Conservation (phyloP, 2,888 invertebrate species). For the Sphaerophoria taeniata region DNA sequence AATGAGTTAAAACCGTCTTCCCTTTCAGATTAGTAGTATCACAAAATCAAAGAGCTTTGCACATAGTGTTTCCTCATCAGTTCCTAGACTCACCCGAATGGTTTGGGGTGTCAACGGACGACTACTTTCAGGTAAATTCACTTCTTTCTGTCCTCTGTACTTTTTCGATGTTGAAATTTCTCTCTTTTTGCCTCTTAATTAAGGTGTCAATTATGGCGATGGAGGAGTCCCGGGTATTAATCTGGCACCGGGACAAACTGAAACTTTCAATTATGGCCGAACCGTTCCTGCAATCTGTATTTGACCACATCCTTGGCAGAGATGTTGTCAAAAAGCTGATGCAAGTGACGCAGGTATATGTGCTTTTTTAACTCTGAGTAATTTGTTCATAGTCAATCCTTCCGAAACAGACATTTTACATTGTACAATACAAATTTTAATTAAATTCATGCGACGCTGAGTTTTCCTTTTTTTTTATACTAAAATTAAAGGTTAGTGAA, state of each 20-base stretch:
- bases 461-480: background rate
- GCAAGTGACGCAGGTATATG: conserved; percentile 86
- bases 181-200: conserved; percentile 68
- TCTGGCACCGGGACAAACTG: conserved; percentile 94
- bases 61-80: conserved; percentile 93
- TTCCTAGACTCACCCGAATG: conserved; percentile 95
- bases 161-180: background rate
- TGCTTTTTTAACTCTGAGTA: background rate
- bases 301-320: conserved; percentile 92
- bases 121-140: conserved; percentile 89
- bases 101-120: conserved; percentile 94
- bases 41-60: conserved; percentile 91
- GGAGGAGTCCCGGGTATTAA: conserved; percentile 91
- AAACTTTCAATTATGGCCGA: conserved; percentile 92
- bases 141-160: background rate
- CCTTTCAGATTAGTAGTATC: conserved; percentile 90
- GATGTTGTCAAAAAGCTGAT: conserved; percentile 94
- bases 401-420: too few species aligned
- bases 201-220: conserved; percentile 94
- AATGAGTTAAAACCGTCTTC: conserved; percentile 6
- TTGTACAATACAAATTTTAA: conserved; percentile 24
- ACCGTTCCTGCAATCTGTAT: conserved; percentile 92
- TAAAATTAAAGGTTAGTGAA: conserved; percentile 87
- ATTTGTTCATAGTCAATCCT: too few species aligned
- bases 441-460: conserved; percentile 11